A percentile compares a stretch with the other conserved stretches of the same genome.
phyloP scores from a whole-genome alignment of 2,888 invertebrate genomes.

The Cheilosia variabilis region DNA sequence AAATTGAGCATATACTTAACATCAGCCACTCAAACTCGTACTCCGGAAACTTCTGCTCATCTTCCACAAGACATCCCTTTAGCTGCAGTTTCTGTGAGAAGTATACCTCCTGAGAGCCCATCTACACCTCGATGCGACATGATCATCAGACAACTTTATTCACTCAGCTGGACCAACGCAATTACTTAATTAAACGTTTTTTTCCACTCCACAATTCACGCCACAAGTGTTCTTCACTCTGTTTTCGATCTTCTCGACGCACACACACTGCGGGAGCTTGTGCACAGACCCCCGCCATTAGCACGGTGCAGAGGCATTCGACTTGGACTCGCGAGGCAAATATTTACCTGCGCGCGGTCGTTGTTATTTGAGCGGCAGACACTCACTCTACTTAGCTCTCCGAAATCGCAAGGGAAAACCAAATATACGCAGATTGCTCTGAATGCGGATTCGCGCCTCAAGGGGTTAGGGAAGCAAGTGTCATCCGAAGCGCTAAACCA shows the following conservation, averaged over 20 bases:
- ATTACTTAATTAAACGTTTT: conserved; percentile 75
- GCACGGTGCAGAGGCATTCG: conserved; percentile 46
- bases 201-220: conserved; percentile 73
- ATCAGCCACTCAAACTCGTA: too few species aligned
- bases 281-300: conserved; percentile 59
- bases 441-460: conserved; percentile 53
- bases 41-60: too few species aligned
- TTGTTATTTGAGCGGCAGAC: conserved; percentile 55
- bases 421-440: conserved; percentile 65
- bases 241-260: conserved; percentile 31
- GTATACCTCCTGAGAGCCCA: conserved; percentile 17
- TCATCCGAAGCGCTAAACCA: conserved; percentile 67
- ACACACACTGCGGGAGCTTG: conserved; percentile 28
- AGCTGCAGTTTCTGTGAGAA: conserved; percentile 1
- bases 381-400: conserved; percentile 72
- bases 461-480: conserved; percentile 9
- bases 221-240: conserved; percentile 50
- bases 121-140: conserved; percentile 4
- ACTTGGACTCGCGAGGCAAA: conserved; percentile 50
- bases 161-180: conserved; percentile 35
- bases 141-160: conserved; percentile 15
- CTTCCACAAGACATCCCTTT: too few species aligned
- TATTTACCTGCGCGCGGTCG: conserved; percentile 55
- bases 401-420: conserved; percentile 32
- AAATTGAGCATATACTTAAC: too few species aligned